Evolutionary conservation across 2,113 vertebrate species (phyloP).

Genomic region (Zosterops hypoxanthus): DNA sequence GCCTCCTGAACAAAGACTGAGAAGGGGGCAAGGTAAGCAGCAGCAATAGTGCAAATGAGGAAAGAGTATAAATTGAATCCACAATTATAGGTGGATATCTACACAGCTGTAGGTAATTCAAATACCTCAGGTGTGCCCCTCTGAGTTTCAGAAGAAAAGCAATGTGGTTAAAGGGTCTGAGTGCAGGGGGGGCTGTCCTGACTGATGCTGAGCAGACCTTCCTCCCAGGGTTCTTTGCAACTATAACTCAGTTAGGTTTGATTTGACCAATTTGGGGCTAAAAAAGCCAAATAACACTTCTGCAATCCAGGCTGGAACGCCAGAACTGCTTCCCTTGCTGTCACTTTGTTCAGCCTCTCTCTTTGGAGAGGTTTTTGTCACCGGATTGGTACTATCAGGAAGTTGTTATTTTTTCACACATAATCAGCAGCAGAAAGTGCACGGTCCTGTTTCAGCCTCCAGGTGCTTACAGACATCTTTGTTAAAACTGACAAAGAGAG

Average conservation of each 20-base stretch:
- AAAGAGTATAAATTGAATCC: background rate
- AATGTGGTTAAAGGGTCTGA: background rate
- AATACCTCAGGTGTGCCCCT: background rate
- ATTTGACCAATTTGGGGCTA: background rate
- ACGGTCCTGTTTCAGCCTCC: background rate
- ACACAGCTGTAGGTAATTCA: background rate
- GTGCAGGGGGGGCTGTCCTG: background rate
- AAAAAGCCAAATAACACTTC: background rate
- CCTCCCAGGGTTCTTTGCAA: background rate
- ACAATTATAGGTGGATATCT: background rate
- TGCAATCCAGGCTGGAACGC: background rate
- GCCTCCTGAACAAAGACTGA: background rate
- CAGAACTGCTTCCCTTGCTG: background rate
- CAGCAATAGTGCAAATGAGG: background rate
- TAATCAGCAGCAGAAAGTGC: background rate
- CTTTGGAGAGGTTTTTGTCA: background rate
- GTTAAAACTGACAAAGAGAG: background rate
- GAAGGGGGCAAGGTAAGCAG: background rate
- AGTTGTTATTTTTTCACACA: constrained; percentile 30
- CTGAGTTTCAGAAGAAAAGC: background rate
- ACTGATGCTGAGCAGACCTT: background rate
- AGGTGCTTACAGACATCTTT: background rate
- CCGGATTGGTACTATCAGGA: background rate
- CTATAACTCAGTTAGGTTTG: background rate
- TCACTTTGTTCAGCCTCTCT: background rate